phyloP scores from a whole-genome alignment of 2,888 invertebrate species.

The Amphipoea oculea region DNA sequence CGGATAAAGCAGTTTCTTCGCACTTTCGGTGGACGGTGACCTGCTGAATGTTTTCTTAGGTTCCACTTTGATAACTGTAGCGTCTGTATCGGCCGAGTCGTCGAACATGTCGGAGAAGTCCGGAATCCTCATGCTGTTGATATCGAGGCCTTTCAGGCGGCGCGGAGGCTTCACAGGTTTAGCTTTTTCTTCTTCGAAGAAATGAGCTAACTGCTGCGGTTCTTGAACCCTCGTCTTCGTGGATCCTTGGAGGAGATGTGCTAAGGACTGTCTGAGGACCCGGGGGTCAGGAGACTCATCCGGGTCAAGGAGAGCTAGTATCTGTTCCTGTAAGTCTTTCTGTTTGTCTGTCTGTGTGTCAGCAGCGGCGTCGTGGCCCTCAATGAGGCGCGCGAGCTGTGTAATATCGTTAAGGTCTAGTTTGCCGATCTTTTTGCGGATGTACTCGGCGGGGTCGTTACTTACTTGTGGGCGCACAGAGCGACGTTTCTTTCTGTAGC shows the following conservation, averaged over 20 bases:
- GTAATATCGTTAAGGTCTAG: constrained; percentile 85
- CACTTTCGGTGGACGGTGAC: constrained; percentile 57
- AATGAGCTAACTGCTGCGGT: constrained; percentile 72
- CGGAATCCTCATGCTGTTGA: constrained; percentile 71
- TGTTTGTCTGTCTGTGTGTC: constrained; percentile 75
- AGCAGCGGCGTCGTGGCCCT: constrained; percentile 80
- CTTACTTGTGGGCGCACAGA: constrained; percentile 85
- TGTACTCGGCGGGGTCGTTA: constrained; percentile 84
- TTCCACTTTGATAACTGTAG: constrained; percentile 73
- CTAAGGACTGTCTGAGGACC: constrained; percentile 77
- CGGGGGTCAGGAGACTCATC: constrained; percentile 82
- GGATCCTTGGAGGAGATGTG: constrained; percentile 79
- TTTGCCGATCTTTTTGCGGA: constrained; percentile 84
- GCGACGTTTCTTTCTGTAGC: constrained; percentile 84
- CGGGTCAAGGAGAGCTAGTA: constrained; percentile 81
- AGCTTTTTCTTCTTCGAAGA: constrained; percentile 74
- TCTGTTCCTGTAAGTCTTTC: constrained; percentile 82
- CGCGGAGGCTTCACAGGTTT: constrained; percentile 77
- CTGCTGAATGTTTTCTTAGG: constrained; percentile 63
- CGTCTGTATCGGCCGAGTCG: constrained; percentile 80
- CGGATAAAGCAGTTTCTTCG: constrained; percentile 63
- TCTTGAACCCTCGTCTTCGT: constrained; percentile 74
- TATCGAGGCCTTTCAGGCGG: constrained; percentile 81
- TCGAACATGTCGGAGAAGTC: constrained; percentile 74
- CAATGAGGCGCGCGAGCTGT: constrained; percentile 83